Conservation (phyloP, 2,113 vertebrate species). For the Willisornis vidua region DNA sequence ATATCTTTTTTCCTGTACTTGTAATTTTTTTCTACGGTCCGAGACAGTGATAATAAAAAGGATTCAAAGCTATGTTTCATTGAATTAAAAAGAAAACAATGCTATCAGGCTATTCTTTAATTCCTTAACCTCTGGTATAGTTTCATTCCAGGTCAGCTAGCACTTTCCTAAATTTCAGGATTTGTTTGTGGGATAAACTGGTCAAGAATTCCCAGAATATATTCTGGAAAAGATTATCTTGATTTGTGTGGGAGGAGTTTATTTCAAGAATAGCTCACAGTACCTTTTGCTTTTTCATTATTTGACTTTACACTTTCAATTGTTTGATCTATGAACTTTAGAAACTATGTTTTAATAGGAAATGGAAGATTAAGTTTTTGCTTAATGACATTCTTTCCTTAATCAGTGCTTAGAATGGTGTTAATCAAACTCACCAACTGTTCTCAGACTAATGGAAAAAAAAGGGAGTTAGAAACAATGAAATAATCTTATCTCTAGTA, state of each 20-base stretch:
- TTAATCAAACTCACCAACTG: neutral
- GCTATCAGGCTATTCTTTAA: neutral
- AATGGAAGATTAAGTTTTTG: neutral
- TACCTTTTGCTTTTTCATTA: neutral
- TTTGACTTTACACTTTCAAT: neutral
- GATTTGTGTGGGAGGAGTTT: neutral
- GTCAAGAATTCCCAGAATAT: neutral
- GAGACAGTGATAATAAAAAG: neutral
- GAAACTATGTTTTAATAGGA: neutral
- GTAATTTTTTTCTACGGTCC: neutral
- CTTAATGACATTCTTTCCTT: neutral
- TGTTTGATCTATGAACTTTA: neutral
- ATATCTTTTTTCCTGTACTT: neutral
- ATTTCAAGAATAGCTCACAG: neutral
- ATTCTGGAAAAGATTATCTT: neutral
- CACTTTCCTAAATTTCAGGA: neutral
- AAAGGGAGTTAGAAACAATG: neutral
- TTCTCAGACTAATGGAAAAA: neutral
- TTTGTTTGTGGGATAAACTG: neutral
- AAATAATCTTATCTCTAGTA: neutral
- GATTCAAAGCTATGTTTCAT: neutral
- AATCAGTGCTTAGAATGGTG: neutral
- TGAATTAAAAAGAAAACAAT: neutral
- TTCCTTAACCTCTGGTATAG: neutral
- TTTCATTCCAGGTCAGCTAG: neutral